phyloP scores from a whole-genome alignment of 2,113 vertebrate species.

The Cyrtonyx montezumae region DNA sequence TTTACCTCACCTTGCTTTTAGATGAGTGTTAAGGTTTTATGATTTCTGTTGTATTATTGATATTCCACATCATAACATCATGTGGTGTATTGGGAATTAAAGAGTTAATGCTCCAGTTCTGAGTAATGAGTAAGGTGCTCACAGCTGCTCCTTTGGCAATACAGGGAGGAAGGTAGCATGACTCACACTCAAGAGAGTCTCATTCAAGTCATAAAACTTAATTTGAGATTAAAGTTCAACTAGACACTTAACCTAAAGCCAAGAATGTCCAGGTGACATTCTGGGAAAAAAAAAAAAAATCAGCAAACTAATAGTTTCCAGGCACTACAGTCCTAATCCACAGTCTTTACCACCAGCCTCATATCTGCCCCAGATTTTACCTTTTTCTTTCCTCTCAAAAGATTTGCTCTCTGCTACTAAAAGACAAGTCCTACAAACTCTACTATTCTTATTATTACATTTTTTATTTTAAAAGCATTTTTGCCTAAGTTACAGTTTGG shows the following conservation, averaged over 20 bases:
- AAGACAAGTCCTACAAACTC: background rate
- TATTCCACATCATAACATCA: too few relatives aligned
- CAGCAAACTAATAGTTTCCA: background rate
- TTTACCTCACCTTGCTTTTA: background rate
- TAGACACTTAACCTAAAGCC: background rate
- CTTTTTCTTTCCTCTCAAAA: background rate
- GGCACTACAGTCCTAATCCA: accelerated
- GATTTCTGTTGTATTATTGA: too few relatives aligned
- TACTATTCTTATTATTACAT: background rate
- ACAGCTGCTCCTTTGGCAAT: background rate
- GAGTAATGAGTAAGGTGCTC: background rate
- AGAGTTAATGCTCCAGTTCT: too few relatives aligned
- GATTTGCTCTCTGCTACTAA: background rate
- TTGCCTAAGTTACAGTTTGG: background rate
- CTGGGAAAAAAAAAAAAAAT: background rate
- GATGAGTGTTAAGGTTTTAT: too few relatives aligned
- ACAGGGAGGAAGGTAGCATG: background rate
- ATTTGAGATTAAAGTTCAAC: background rate
- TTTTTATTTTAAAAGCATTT: background rate
- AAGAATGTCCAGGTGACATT: background rate
- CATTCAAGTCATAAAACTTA: background rate
- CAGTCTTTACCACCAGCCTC: background rate
- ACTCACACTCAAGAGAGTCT: background rate
- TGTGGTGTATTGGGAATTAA: too few relatives aligned
- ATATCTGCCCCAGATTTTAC: background rate